Evolutionary conservation across 2,113 vertebrate species (phyloP).

Genomic region (Tautogolabrus adspersus): DNA sequence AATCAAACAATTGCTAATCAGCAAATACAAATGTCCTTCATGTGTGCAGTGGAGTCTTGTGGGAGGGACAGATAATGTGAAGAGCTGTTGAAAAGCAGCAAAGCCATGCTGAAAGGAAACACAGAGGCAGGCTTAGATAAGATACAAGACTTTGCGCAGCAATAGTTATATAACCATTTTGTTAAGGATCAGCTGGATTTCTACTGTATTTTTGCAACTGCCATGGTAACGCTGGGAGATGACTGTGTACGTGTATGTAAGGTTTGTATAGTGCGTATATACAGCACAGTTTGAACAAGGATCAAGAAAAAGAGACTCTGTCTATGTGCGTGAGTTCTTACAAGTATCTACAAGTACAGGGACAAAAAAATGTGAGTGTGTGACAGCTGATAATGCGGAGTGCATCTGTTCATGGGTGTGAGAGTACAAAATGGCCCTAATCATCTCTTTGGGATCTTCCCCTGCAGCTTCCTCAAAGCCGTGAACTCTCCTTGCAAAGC

Average conservation of each 20-base stretch:
- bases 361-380: background rate
- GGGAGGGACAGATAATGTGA: constrained; percentile 58
- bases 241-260: constrained; percentile 30
- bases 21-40: constrained; percentile 57
- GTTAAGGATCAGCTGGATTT: constrained; percentile 81
- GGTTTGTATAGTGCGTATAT: constrained; percentile 24
- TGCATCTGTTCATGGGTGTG: constrained; percentile 27
- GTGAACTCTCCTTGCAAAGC: constrained; percentile 46
- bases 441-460: constrained; percentile 57
- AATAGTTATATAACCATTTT: constrained; percentile 85
- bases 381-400: constrained; percentile 23
- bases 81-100: constrained; percentile 58
- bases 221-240: constrained; percentile 78
- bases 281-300: constrained; percentile 37
- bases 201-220: constrained; percentile 81
- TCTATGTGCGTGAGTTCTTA: constrained; percentile 13
- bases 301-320: constrained; percentile 22
- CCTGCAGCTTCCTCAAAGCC: constrained; percentile 58
- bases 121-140: constrained; percentile 74
- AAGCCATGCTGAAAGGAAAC: constrained; percentile 56
- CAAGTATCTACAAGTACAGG: constrained; percentile 22
- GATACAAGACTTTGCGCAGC: constrained; percentile 74
- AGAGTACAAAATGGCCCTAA: constrained; percentile 51
- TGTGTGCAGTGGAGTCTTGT: constrained; percentile 52
- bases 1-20: constrained; percentile 51